phyloP scores from a whole-genome alignment of 2,113 vertebrate species.

The Cinclus cinclus region DNA sequence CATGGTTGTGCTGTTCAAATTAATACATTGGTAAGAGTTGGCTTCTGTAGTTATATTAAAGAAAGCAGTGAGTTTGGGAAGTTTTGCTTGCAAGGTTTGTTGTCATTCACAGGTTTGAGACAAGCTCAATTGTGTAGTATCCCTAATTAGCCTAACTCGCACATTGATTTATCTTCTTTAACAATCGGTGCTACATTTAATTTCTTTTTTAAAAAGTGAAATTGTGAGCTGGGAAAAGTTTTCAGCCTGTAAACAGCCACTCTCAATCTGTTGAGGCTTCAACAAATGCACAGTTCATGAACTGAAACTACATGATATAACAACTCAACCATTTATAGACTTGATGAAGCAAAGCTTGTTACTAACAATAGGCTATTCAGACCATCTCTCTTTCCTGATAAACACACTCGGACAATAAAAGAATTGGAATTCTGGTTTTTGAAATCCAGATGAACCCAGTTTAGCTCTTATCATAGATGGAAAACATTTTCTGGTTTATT shows the following conservation, averaged over 20 bases:
- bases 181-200: neutral
- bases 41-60: neutral
- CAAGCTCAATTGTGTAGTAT: neutral
- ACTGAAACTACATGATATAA: conserved; percentile 69
- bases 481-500: neutral
- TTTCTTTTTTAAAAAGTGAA: neutral
- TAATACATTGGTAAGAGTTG: neutral
- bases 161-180: neutral
- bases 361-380: conserved; percentile 72
- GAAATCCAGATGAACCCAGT: neutral
- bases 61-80: neutral
- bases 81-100: neutral
- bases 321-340: conserved; percentile 71
- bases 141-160: neutral
- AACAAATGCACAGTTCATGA: conserved; percentile 67
- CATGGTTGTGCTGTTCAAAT: neutral
- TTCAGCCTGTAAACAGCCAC: neutral
- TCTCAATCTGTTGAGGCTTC: conserved; percentile 22
- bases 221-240: neutral
- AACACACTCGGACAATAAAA: conserved; percentile 9
- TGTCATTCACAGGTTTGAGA: neutral
- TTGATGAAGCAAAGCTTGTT: conserved; percentile 70
- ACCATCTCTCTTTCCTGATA: conserved; percentile 40
- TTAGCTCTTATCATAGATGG: neutral
- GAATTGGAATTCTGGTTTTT: neutral